Base-by-base conservation (phyloP, 2,113 vertebrate species). In the Lepus americanus region DNA sequence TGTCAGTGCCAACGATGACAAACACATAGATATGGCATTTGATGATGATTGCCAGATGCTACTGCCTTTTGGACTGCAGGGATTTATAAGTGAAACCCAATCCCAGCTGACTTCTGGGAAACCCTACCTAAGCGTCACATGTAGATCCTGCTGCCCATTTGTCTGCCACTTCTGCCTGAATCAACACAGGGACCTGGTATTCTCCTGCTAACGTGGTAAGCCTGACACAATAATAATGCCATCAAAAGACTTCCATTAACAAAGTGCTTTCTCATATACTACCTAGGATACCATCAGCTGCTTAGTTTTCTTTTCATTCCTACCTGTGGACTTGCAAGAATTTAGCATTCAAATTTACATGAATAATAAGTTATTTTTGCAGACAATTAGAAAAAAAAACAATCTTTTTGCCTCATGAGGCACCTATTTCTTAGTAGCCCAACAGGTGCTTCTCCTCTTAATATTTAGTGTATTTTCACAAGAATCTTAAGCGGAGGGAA, bases 201-300 rank as follows among this genome's bases (percentile, higher is more conserved):
- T 90, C 25, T 39, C 11, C 61, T 70, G 94, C 91, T 63, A 87
- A 63, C 12, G 49, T 44, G 49, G 63, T 63, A 59, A 74, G 78
- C 53, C 80, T 70, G 67, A 59, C n/a, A 13, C 2, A 36, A 53
- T 39, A 51, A 87, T 11, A 33, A 76, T 44, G 53, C n/a, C 66
- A 86, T n/a, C n/a, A 33, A 83, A 44, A 78, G 14, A 79, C 0
- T 25, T 4, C 39, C 69, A 77, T 88, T 80, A 66, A 92, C n/a
- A 44, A 90, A 90, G 64, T 77, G 39, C 27, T 89, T 93, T 85
- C 78, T 90, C n/a, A 78, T 25, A 84, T 25, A 73, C 51, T 49
- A 66, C 25, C 66, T 80, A 6, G 33, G 64, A 33, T 33, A 39
- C 70, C 66, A 67, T 25, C 64, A 90, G 27, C 29, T 53, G 63